Base-by-base conservation (phyloP, 2,113 vertebrate species). In the Percina caprodes region DNA sequence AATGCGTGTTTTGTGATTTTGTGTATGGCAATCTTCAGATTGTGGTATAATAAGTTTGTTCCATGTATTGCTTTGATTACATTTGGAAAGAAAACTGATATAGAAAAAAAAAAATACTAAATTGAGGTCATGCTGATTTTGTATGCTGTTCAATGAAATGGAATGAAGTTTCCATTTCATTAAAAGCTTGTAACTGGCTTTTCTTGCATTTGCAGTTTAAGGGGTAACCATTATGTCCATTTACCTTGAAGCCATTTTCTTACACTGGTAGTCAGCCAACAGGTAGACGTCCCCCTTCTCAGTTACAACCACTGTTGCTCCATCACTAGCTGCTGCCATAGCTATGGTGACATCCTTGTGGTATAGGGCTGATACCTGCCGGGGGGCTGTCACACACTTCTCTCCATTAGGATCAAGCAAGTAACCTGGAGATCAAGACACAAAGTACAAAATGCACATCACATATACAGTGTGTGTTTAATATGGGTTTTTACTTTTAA, bases 221-320 rank as follows among this genome's bases (percentile, higher is more conserved):
- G 30, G 14, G 6, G 8, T 39, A 30, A 30, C 30, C 30, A 30
- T 30, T 30, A 30, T 19, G 19, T 58, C 60, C 24, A 42, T 24
- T 90, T 91, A 99, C 98, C 96, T 98, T 18, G 98, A 98, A 82
- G 97, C 97, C 86, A 99, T 93, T 94, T 99, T 99, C 91, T 99
- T 99, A 96, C 98, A 99, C 86, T 99, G 97, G 91, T 99, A 99
- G 75, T 98, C 97, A 48, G 96, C 89, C 80, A 99, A 94, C 82
- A 99, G 94, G 93, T 99, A 99, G 87, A 99, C 94, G 68, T 99
- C 98, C 76, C 98, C 98, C 89, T 95, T 97, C 80, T 96, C 95
- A 4, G 97, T 97, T 89, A 97, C 97, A 30, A 97, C 97, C 16
- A 98, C 97, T n/a, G 97, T 99, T 77, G 97, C 97, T 0, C 97